These are phyloP conservation scores for Eriocheir sinensis DNA, from an alignment of 1,140 invertebrate species.

Conservation along the genomic window DNA sequence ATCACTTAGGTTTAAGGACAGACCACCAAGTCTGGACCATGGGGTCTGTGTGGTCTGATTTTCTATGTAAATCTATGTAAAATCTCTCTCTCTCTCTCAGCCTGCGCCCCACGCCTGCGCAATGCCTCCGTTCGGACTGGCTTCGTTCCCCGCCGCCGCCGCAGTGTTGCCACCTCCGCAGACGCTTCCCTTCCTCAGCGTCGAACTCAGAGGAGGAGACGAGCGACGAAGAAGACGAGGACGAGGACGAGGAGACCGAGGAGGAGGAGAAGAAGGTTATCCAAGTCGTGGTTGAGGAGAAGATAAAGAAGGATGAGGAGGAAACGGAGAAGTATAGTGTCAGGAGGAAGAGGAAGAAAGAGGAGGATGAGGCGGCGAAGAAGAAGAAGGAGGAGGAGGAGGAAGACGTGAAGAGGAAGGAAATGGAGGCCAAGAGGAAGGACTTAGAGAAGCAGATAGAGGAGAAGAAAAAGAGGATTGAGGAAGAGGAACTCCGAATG, in stretches of 20 bases:
- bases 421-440: neutral
- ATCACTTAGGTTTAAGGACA: too few relatives aligned
- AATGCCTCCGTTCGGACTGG: conserved; percentile 90
- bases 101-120: conserved; percentile 80
- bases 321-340: too few relatives aligned
- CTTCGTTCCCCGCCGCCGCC: conserved; percentile 81
- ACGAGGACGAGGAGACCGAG: conserved; percentile 27
- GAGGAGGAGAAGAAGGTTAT: too few relatives aligned
- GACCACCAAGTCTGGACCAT: too few relatives aligned
- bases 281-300: too few relatives aligned
- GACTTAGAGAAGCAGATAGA: neutral
- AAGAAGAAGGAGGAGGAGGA: conserved; percentile 11
- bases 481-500: neutral
- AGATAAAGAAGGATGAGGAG: too few relatives aligned
- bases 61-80: too few relatives aligned
- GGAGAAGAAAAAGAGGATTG: neutral
- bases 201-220: conserved; percentile 48
- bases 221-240: conserved; percentile 29
- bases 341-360: neutral
- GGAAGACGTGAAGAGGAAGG: neutral
- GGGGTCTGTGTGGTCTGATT: too few relatives aligned
- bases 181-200: conserved; percentile 26
- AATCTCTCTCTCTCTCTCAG: conserved; percentile 73
- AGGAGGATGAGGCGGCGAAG: neutral
- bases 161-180: neutral